These are phyloP conservation scores for Gymnocephalus cernua DNA, from an alignment of 2,113 vertebrate genomes.

Conservation along the genomic window DNA sequence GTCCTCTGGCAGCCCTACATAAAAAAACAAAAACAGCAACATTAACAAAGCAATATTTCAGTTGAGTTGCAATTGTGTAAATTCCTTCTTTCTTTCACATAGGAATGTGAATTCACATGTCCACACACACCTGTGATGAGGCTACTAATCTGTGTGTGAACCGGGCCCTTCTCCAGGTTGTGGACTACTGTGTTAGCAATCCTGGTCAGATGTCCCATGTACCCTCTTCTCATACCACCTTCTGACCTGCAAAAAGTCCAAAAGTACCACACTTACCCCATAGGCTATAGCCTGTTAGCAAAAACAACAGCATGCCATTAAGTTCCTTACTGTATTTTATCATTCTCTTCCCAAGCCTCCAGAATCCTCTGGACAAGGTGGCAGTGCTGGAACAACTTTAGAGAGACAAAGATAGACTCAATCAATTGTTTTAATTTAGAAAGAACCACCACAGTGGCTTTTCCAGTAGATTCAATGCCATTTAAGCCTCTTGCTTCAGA, in stretches of 20 bases:
- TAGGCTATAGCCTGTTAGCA: background rate
- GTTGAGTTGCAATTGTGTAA: background rate
- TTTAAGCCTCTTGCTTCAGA: background rate
- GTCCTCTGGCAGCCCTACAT: constrained; percentile 92
- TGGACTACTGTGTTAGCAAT: constrained; percentile 96
- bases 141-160: constrained; percentile 89
- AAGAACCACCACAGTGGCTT: background rate
- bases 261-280: background rate
- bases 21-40: constrained; percentile 6
- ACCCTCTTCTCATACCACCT: constrained; percentile 93
- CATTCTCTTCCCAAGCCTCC: constrained; percentile 96
- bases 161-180: constrained; percentile 93
- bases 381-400: constrained; percentile 95
- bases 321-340: constrained; percentile 92
- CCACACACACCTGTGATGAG: constrained; percentile 90
- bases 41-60: background rate
- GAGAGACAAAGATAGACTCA: constrained; percentile 32
- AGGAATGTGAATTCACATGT: background rate
- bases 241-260: constrained; percentile 88
- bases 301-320: background rate
- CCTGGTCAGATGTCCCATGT: constrained; percentile 97
- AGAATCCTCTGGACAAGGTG: constrained; percentile 94
- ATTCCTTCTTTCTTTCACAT: background rate
- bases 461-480: background rate
- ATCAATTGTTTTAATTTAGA: background rate